phyloP scores from a whole-genome alignment of 2,797 vertebrate species.

The Pampus argenteus region DNA sequence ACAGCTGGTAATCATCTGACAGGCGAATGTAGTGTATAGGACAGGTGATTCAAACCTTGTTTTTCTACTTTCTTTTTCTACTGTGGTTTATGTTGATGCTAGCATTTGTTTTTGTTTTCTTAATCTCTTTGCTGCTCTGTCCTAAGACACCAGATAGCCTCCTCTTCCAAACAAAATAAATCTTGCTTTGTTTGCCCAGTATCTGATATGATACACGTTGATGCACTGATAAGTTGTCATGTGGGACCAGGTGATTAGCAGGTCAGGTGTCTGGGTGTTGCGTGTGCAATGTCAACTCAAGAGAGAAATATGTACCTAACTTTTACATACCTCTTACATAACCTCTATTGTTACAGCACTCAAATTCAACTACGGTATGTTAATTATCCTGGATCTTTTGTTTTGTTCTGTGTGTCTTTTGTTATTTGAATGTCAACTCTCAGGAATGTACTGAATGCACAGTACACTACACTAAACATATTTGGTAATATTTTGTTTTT shows the following conservation, averaged over 20 bases:
- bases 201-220: slow-evolving; percentile 20
- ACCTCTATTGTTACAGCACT: slow-evolving; percentile 6
- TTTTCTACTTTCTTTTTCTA: background rate
- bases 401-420: slow-evolving; percentile 9
- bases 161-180: slow-evolving; percentile 1
- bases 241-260: slow-evolving; percentile 31
- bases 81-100: background rate
- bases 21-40: background rate
- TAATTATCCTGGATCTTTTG: background rate
- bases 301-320: slow-evolving; percentile 18
- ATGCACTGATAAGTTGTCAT: slow-evolving; percentile 29
- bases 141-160: background rate
- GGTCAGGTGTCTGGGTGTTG: slow-evolving; percentile 18
- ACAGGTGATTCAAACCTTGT: slow-evolving; percentile 13
- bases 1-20: background rate
- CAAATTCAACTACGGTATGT: background rate
- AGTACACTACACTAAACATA: background rate
- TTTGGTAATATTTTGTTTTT: background rate
- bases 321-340: background rate
- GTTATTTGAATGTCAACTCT: background rate
- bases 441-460: background rate
- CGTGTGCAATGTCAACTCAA: slow-evolving; percentile 6
- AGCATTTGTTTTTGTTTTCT: background rate
- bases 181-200: slow-evolving; percentile 6
- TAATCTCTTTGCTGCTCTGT: background rate